phyloP scores from a whole-genome alignment of 2,797 vertebrate species.

The Threskiornis aethiopicus region DNA sequence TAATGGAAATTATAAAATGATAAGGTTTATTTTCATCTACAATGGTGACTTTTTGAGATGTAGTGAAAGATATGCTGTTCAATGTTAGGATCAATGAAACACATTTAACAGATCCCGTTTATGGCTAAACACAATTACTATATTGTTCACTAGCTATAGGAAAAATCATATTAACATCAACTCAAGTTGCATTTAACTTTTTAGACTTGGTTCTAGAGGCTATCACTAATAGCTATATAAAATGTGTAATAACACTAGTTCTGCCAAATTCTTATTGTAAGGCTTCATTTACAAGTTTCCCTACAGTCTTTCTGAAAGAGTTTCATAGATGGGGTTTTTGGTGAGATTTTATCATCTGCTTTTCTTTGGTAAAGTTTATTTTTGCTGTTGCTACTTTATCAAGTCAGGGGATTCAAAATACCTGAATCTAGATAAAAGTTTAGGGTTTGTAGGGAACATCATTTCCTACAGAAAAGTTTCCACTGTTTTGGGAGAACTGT shows the following conservation, averaged over 20 bases:
- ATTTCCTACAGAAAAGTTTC: background rate
- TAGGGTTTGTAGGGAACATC: background rate
- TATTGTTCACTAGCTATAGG: background rate
- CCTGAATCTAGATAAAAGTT: background rate
- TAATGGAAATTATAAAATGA: background rate
- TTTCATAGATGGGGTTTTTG: accelerated
- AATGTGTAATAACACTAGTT: background rate
- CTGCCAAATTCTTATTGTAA: background rate
- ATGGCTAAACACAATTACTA: background rate
- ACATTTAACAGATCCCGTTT: background rate
- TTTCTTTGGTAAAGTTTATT: background rate
- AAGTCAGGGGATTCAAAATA: background rate
- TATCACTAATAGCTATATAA: background rate
- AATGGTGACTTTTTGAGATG: background rate
- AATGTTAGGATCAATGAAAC: background rate
- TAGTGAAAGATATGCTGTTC: background rate
- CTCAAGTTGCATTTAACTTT: background rate
- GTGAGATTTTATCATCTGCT: background rate
- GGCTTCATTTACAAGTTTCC: background rate
- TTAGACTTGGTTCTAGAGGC: background rate
- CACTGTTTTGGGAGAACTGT: background rate
- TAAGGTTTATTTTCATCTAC: background rate
- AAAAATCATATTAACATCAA: conserved; percentile 21
- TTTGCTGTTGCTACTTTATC: background rate
- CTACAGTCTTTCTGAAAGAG: background rate